Evolutionary conservation across 2,888 invertebrate species (phyloP), one percentile per base, ranked within the genome.

Genomic region (Tubulanus polymorphus): DNA sequence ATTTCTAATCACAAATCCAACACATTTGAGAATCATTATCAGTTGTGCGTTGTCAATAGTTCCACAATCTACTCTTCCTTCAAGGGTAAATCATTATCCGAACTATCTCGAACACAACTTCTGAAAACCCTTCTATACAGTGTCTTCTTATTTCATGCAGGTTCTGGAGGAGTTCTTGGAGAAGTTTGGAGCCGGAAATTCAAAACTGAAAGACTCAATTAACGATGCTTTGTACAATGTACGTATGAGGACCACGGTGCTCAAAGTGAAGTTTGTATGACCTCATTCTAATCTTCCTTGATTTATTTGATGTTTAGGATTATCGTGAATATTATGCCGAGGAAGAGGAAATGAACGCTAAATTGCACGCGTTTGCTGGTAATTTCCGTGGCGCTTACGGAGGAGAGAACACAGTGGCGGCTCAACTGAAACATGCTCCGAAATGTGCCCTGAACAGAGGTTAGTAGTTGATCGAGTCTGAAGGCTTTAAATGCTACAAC

Each of bases 391-490:
- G 71, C 3, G 69, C 76, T 18, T 79, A 77, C 60, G 73, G 75
- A 26, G 79, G 79, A 2, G 72, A 72, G 60, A 79, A 79, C 63
- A 75, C 75, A 2, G 75, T 79, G 0, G 49, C 61, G 1, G 74
- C 76, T 1, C 79, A 79, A 55, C 63, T 79, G 1, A 71, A 69
- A 50, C 41, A 41, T 41, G 41, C 41, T 49, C 51, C 47, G 53
- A 18, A 18, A 8, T 65, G 48, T 55, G 59, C 5, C 64, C 67
- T 41, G 23, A 23, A 20, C 41, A 45, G 66, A 62, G 55, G 66
- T 66, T 20, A 29, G 37, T 26, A 15, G n/a, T 41, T n/a, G n/a
- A n/a, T n/a, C n/a, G n/a, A n/a, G n/a, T n/a, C n/a, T n/a, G n/a
- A n/a, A n/a, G n/a, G n/a, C n/a, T n/a, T n/a, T n/a, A n/a, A n/a